Base-by-base conservation (phyloP, 2,113 vertebrate species). In the Gymnorhina tibicen region DNA sequence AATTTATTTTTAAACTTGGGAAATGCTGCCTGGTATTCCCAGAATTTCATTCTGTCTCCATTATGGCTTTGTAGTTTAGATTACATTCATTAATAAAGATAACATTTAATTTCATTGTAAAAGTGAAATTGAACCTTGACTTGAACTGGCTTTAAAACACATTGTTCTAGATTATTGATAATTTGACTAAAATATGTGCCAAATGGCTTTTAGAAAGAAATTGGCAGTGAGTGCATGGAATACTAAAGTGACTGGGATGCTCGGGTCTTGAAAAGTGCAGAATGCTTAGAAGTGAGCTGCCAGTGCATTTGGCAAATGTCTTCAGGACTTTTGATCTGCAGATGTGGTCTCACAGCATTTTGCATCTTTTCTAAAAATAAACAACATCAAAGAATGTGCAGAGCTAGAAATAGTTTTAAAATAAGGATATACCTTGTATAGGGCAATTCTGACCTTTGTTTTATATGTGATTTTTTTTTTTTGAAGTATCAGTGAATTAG, bases 1-100 rank as follows among this genome's bases (percentile, higher is more conserved):
- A 33, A 93, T 95, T 96, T 96, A 95, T 93, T 96, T 95, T 95
- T 96, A 52, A 83, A 76, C 75, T 88, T 85, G 91, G 89, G 83
- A 96, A 96, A 60, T 79, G 75, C 79, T 93, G 83, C 62, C 44
- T 88, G 44, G 18, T 92, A 44, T 95, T 96, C 91, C 94, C 89
- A 96, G 94, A 96, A 96, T 85, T 95, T 91, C 93, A 64, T 92
- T 95, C 52, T 64, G 41, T 92, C 70, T 93, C 67, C 35, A 20
- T 93, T 92, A 93, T 20, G 83, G 66, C 42, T 95, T 79, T 90
- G 30, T 91, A 92, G 42, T 68, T 96, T 95, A 83, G 60, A 74
- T 89, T 84, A 63, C 44, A 32, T 85, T 93, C 62, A 87, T 94
- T 95, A 94, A 91, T 94, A 94, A 95, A 89, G 73, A 42, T 84